Percentiles rank a stretch among this genome's conserved stretches.
phyloP scores from a whole-genome alignment of 2,888 invertebrate genomes.

The Drosophila kuntzei region DNA sequence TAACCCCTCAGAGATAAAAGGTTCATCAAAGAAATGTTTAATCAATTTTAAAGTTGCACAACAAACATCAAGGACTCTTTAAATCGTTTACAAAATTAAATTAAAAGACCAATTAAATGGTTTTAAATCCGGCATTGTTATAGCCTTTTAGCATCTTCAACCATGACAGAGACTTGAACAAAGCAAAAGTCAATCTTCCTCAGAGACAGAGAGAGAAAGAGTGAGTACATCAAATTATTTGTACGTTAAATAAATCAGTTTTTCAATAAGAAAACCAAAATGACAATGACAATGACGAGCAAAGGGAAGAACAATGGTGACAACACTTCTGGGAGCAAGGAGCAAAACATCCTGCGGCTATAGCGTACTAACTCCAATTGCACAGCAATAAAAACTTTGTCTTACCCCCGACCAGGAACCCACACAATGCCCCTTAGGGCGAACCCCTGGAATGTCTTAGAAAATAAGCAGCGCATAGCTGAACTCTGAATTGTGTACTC shows the following conservation, averaged over 20 bases:
- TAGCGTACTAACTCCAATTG: constrained; percentile 68
- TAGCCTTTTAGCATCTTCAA: constrained; percentile 5
- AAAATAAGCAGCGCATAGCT: constrained; percentile 25
- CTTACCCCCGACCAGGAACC: constrained; percentile 43
- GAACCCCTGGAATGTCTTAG: constrained; percentile 26
- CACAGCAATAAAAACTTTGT: constrained; percentile 75
- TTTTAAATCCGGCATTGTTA: neutral
- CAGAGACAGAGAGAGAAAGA: neutral
- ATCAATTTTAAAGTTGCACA: constrained; percentile 25
- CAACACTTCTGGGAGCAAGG: constrained; percentile 43
- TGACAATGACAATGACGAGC: constrained; percentile 32
- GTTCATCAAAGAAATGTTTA: constrained; percentile 26
- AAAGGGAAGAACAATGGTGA: constrained; percentile 22
- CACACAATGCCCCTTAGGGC: constrained; percentile 22
- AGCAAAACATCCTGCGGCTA: constrained; percentile 38
- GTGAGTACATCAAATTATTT: constrained; percentile 33
- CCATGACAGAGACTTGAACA: neutral
- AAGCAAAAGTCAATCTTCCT: constrained; percentile 10
- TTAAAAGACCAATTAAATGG: constrained; percentile 31
- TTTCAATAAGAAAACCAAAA: constrained; percentile 55
- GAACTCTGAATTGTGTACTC: neutral
- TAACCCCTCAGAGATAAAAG: neutral
- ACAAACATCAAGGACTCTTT: constrained; percentile 16
- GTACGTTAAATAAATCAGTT: constrained; percentile 52
- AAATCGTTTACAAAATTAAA: constrained; percentile 25